Percentiles rank a stretch among this genome's conserved stretches.
These are phyloP conservation scores for Drosophila prolongata DNA, from an alignment of 2,888 invertebrate genomes.

Conservation along the genomic window DNA sequence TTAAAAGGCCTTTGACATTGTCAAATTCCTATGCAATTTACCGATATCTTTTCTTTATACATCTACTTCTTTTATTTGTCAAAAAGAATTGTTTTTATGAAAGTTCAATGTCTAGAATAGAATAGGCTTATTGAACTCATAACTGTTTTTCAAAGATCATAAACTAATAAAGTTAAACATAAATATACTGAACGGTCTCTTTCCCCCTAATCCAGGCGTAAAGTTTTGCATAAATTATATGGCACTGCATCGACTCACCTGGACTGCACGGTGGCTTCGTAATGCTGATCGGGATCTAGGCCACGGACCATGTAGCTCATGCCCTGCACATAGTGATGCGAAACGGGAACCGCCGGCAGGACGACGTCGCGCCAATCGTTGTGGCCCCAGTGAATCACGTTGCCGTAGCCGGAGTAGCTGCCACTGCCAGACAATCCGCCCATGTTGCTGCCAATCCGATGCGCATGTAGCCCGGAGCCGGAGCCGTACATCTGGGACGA, in stretches of 20 bases:
- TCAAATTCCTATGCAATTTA: no score
- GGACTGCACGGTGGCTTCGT: slow-evolving; percentile 88
- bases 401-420: slow-evolving; percentile 81
- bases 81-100: no score
- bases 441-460: slow-evolving; percentile 78
- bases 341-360: slow-evolving; percentile 85
- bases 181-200: no score
- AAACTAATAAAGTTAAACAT: no score
- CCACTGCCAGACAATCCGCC: slow-evolving; percentile 39
- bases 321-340: slow-evolving; percentile 86
- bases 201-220: no score
- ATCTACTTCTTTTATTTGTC: not conserved
- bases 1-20: no score
- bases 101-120: no score
- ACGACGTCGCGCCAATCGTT: slow-evolving; percentile 87
- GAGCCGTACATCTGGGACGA: slow-evolving; percentile 78
- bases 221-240: slow-evolving; percentile 5
- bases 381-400: slow-evolving; percentile 84
- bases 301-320: slow-evolving; percentile 89
- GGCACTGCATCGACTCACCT: slow-evolving; percentile 80
- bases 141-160: no score
- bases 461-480: slow-evolving; percentile 76
- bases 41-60: not conserved
- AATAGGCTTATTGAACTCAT: no score
- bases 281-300: slow-evolving; percentile 88